phyloP scores from a whole-genome alignment of 2,797 vertebrate genomes.

The Halcyon smyrnensis region DNA sequence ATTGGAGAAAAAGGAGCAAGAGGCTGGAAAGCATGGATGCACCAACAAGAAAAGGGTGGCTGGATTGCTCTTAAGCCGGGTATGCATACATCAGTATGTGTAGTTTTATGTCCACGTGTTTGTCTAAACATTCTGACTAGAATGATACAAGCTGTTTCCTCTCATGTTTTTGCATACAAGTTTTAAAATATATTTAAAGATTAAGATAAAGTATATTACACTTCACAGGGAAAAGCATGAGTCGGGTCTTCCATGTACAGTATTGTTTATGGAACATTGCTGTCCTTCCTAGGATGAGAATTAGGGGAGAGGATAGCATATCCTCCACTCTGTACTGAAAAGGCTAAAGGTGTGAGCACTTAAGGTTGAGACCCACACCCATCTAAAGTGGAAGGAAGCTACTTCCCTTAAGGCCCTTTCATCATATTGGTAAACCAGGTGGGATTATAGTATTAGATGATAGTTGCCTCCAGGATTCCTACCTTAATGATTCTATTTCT shows the following conservation, averaged over 20 bases:
- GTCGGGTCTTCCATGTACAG: fast-evolving
- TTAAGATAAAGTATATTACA: not conserved
- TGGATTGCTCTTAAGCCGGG: constrained; percentile 89
- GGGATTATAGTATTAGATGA: not conserved
- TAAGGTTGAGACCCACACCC: fast-evolving
- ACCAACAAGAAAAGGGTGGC: constrained; percentile 94
- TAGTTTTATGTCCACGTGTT: not conserved
- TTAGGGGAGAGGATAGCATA: not conserved
- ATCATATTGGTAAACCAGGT: not conserved
- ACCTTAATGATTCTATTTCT: not conserved
- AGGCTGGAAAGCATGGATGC: constrained; percentile 97
- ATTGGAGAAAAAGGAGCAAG: constrained; percentile 90
- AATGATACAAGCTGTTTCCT: not conserved
- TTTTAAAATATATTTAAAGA: not conserved
- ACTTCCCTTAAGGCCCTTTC: not conserved
- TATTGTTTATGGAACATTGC: not conserved
- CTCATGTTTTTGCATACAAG: not conserved
- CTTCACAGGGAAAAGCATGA: not conserved
- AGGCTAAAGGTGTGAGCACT: not conserved
- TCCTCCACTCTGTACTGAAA: not conserved
- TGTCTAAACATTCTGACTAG: not conserved
- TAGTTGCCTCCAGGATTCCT: not conserved
- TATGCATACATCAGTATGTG: constrained; percentile 29
- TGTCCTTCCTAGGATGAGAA: not conserved
- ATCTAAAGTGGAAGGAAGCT: not conserved